Conservation (phyloP, 1,140 invertebrate genomes). For the Belonocnema kinseyi region DNA sequence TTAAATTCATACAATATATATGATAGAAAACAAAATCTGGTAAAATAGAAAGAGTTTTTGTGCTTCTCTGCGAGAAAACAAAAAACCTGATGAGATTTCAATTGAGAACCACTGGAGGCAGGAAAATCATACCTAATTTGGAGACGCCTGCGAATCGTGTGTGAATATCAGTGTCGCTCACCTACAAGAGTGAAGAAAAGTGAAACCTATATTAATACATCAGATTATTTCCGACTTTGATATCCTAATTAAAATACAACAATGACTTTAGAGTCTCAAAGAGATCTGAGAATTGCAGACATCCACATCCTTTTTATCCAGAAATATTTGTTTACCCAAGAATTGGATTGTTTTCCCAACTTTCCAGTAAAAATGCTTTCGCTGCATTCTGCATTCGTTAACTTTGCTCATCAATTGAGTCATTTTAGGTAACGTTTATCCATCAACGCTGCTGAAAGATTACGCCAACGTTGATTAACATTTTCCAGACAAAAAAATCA, state of each 20-base stretch:
- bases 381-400: background rate
- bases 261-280: background rate
- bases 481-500: background rate
- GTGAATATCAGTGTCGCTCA: constrained; percentile 60
- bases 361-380: background rate
- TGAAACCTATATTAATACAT: constrained; percentile 17
- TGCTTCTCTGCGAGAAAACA: background rate
- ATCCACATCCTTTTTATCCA: background rate
- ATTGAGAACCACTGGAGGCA: constrained; percentile 61
- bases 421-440: constrained; percentile 1
- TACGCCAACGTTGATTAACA: background rate
- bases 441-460: background rate
- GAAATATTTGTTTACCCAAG: background rate
- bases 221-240: background rate
- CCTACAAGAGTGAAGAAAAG: constrained; percentile 10
- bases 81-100: background rate
- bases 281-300: too few relatives aligned
- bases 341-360: background rate
- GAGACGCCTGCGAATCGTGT: constrained; percentile 59
- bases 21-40: background rate
- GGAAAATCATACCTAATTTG: constrained; percentile 71
- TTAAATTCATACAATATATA: too few relatives aligned
- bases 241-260: background rate
- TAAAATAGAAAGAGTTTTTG: background rate
- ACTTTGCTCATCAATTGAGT: background rate